These are phyloP conservation scores for Lasioglossum lativentre DNA, from an alignment of 2,888 invertebrate genomes.

Conservation along the genomic window DNA sequence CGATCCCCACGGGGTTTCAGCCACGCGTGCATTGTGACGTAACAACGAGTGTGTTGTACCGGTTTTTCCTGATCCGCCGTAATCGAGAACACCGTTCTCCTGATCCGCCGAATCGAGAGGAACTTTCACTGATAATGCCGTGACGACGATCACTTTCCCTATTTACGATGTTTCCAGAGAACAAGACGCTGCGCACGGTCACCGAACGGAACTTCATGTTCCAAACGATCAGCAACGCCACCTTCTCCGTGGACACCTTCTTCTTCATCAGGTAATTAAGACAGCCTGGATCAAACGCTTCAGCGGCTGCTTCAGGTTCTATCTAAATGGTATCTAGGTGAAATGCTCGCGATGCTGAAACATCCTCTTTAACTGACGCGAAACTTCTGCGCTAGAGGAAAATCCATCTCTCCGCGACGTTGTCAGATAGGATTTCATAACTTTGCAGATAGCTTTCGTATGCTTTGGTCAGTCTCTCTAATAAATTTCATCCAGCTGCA, in stretches of 20 bases:
- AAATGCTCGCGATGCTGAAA: neutral
- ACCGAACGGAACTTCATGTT: constrained; percentile 92
- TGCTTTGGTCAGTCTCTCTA: too few species aligned
- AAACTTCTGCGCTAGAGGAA: neutral
- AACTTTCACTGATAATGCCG: constrained; percentile 59
- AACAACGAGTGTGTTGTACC: constrained; percentile 38
- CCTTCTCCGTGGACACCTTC: constrained; percentile 94
- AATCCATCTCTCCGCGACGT: too few species aligned
- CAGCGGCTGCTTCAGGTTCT: too few species aligned
- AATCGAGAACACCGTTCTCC: constrained; percentile 34
- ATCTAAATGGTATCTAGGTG: too few species aligned
- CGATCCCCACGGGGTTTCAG: neutral
- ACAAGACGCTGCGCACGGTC: constrained; percentile 90
- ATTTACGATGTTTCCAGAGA: constrained; percentile 87
- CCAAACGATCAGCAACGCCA: constrained; percentile 93
- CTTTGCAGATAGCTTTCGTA: too few species aligned
- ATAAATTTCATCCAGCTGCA: too few species aligned
- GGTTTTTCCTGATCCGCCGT: constrained; percentile 26
- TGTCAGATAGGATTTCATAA: too few species aligned
- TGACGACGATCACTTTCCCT: constrained; percentile 73
- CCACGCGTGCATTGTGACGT: constrained; percentile 38
- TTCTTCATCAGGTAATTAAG: constrained; percentile 92
- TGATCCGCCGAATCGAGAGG: neutral
- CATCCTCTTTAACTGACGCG: neutral
- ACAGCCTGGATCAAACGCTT: too few species aligned